Conservation (phyloP, 2,797 vertebrate species). For the Muraenolepis orangiensis region DNA sequence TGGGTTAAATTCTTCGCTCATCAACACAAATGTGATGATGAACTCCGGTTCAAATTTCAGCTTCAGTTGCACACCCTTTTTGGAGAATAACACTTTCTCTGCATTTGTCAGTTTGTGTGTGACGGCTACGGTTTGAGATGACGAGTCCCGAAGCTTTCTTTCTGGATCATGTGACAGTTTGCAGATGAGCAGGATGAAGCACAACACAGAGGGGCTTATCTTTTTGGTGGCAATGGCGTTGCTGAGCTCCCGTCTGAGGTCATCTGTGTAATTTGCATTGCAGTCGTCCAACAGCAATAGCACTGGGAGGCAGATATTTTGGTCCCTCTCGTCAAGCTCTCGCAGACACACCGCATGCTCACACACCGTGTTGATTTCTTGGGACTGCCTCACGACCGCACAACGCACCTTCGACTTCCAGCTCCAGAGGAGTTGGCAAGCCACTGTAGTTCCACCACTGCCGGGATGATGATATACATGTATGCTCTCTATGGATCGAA, state of each 20-base stretch:
- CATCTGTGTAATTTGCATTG: conserved; percentile 60
- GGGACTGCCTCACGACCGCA: conserved; percentile 61
- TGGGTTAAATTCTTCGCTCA: conserved; percentile 59
- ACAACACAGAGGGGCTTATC: conserved; percentile 43
- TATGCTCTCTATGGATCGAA: conserved; percentile 54
- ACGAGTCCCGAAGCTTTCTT: conserved; percentile 39
- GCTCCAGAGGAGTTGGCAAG: conserved; percentile 70
- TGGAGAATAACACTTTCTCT: conserved; percentile 57
- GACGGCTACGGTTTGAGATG: conserved; percentile 58
- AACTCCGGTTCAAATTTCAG: conserved; percentile 46
- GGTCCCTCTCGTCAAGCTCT: conserved; percentile 63
- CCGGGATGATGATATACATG: conserved; percentile 74
- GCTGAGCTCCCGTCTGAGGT: conserved; percentile 47
- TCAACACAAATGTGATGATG: conserved; percentile 70
- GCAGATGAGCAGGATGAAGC: conserved; percentile 70
- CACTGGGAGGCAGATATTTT: conserved; percentile 58
- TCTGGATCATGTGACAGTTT: conserved; percentile 63
- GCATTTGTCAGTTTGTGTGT: conserved; percentile 59
- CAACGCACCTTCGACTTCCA: conserved; percentile 61
- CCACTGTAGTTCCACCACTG: conserved; percentile 75
- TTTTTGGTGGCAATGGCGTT: conserved; percentile 51
- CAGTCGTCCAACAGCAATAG: conserved; percentile 69
- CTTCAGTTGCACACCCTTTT: conserved; percentile 51
- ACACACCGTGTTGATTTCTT: conserved; percentile 50
- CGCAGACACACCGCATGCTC: conserved; percentile 55